phyloP scores from a whole-genome alignment of 2,797 vertebrate species.

The Emys orbicularis region DNA sequence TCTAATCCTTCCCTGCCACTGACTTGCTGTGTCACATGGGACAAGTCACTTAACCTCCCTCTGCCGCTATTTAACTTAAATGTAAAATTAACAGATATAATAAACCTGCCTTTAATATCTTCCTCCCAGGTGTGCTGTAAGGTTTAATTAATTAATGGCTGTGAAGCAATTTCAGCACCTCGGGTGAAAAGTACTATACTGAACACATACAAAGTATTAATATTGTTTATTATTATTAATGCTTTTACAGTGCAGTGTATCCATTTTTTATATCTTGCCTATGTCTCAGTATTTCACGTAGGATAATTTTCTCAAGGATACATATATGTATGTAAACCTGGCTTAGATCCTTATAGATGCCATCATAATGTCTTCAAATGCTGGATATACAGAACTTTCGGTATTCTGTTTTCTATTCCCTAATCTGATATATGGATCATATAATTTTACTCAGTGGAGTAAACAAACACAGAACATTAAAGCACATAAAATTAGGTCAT shows the following conservation, averaged over 20 bases:
- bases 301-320: background rate
- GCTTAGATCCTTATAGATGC: background rate
- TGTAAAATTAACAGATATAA: constrained; percentile 45
- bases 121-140: constrained; percentile 49
- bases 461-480: constrained; percentile 78
- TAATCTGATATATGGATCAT: constrained; percentile 68
- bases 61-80: constrained; percentile 15
- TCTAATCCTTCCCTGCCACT: constrained; percentile 8
- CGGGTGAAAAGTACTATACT: background rate
- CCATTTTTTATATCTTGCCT: background rate
- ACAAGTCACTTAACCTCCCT: constrained; percentile 37
- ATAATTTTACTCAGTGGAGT: constrained; percentile 77
- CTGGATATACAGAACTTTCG: constrained; percentile 35
- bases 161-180: constrained; percentile 26
- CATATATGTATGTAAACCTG: background rate
- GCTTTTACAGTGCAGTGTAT: background rate
- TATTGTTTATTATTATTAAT: constrained; percentile 22
- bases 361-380: constrained; percentile 8
- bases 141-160: constrained; percentile 49
- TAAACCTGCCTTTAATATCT: constrained; percentile 33
- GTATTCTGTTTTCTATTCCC: constrained; percentile 46
- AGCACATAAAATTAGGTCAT: constrained; percentile 74
- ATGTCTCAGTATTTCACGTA: background rate
- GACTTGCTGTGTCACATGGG: background rate
- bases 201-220: background rate